Evolutionary conservation across 2,113 vertebrate species (phyloP).

Genomic region (Hiodon alosoides): DNA sequence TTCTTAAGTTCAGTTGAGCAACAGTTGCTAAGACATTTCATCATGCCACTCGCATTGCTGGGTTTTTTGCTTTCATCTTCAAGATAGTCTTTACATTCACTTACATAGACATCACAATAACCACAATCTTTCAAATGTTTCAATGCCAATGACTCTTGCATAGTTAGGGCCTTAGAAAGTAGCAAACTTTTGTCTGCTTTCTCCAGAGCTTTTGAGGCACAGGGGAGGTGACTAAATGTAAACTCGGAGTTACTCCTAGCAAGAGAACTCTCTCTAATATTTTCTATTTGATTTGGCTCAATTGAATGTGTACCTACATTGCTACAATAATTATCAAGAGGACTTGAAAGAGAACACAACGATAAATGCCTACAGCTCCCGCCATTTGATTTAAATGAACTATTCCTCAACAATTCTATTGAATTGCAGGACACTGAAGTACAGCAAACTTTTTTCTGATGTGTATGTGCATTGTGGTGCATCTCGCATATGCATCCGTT

Average conservation of each 20-base stretch:
- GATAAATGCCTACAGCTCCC: neutral
- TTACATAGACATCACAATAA: neutral
- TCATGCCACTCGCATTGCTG: neutral
- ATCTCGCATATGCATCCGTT: neutral
- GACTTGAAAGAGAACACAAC: neutral
- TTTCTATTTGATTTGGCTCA: neutral
- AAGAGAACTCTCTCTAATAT: no score
- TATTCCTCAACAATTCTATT: neutral
- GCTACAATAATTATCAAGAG: neutral
- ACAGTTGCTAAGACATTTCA: neutral
- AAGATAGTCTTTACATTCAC: neutral
- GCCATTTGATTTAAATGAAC: neutral
- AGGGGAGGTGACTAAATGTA: neutral
- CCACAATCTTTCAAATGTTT: neutral
- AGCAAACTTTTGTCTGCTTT: neutral
- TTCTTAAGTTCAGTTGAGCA: neutral
- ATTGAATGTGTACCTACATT: neutral
- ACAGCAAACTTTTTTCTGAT: neutral
- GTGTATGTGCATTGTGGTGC: neutral
- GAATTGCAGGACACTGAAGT: neutral
- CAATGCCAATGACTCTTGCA: neutral
- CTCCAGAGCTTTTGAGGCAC: neutral
- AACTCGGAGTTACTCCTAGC: neutral
- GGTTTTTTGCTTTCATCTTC: slow-evolving; percentile 9
- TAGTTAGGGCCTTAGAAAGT: neutral